Conservation (phyloP, 2,888 invertebrate species). For the Polydesmus complanatus region DNA sequence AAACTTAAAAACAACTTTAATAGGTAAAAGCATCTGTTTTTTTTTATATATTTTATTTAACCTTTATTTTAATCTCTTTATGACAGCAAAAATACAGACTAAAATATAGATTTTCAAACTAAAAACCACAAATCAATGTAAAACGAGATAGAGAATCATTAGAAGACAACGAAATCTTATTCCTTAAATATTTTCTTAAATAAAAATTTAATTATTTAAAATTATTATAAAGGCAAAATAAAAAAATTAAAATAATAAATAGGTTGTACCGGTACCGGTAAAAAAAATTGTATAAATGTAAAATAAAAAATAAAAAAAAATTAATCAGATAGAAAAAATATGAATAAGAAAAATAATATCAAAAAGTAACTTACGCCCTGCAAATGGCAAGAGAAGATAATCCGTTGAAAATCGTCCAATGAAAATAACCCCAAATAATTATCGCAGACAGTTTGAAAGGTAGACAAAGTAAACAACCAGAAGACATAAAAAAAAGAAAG, state of each 20-base stretch:
- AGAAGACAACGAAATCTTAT: too few species aligned
- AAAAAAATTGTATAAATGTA: conserved; percentile 3
- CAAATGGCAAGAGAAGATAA: neutral
- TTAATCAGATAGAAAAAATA: conserved; percentile 4
- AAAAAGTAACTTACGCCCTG: neutral
- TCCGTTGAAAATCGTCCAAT: neutral
- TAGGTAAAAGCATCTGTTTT: too few species aligned
- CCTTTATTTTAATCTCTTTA: too few species aligned
- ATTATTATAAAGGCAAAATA: conserved; percentile 5
- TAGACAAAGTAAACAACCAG: neutral
- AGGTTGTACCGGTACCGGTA: neutral
- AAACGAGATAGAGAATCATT: too few species aligned
- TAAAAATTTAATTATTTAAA: too few species aligned
- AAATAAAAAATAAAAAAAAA: conserved; percentile 7
- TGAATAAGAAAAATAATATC: neutral
- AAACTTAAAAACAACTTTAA: too few species aligned
- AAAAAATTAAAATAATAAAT: conserved; percentile 6
- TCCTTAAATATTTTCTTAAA: too few species aligned
- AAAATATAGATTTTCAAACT: too few species aligned
- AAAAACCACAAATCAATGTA: too few species aligned
- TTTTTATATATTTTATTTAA: too few species aligned
- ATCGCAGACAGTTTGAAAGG: neutral
- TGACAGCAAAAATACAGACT: too few species aligned
- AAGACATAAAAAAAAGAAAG: neutral
- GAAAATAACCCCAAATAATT: neutral